Percentiles rank a stretch among this genome's conserved stretches.
Conservation (phyloP, 2,888 invertebrate species). For the Limnephilus rhombicus region DNA sequence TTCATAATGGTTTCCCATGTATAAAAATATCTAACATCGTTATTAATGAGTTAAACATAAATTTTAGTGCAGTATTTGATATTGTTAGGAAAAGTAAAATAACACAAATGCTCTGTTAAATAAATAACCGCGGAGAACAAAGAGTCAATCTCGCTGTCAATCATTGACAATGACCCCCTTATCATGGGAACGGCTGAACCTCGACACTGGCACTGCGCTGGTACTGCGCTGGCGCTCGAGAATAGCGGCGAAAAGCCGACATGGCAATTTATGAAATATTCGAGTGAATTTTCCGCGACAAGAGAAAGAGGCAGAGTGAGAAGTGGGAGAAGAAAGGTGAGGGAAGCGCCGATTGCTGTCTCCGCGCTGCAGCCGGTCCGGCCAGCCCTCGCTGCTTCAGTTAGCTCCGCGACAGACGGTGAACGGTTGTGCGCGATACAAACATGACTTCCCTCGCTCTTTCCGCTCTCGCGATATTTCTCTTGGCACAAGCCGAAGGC, state of each 20-base stretch:
- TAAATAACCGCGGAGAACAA: conserved; percentile 36
- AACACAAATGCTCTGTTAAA: conserved; percentile 5
- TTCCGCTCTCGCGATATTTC: conserved; percentile 75
- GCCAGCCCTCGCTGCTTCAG: conserved; percentile 66
- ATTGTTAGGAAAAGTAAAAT: not conserved
- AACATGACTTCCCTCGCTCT: conserved; percentile 71
- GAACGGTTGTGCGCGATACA: conserved; percentile 61
- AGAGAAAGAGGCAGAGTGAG: conserved; percentile 41
- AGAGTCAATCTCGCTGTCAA: conserved; percentile 57
- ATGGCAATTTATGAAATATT: conserved; percentile 39
- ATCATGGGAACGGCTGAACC: conserved; percentile 59
- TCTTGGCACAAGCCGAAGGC: conserved; percentile 73
- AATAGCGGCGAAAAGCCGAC: conserved; percentile 56
- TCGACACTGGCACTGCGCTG: conserved; percentile 45
- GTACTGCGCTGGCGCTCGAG: conserved; percentile 33
- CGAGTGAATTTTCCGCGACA: conserved; percentile 63
- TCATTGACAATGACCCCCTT: conserved; percentile 60
- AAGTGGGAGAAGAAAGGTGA: conserved; percentile 56
- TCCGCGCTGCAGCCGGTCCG: conserved; percentile 40
- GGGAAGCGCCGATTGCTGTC: conserved; percentile 27
- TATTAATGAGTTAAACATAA: not conserved
- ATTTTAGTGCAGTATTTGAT: not conserved
- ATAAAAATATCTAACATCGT: not conserved
- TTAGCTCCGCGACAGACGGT: conserved; percentile 61
- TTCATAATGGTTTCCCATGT: not conserved